phyloP scores from a whole-genome alignment of 1,140 invertebrate genomes.

The Orussus abietinus region DNA sequence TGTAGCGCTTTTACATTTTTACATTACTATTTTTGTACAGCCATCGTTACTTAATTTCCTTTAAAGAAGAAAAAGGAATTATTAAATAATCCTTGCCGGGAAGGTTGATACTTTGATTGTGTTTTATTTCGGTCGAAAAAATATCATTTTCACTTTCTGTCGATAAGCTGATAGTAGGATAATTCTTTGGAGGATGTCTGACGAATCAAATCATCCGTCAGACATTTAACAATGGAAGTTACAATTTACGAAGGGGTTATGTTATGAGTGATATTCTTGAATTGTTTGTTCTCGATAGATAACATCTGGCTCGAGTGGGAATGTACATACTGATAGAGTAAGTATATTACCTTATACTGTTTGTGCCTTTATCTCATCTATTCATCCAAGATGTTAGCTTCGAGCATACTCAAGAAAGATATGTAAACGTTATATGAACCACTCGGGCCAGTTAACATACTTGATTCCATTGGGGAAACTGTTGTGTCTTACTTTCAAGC shows the following conservation, averaged over 20 bases:
- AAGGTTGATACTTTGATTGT: no score
- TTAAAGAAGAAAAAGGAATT: no score
- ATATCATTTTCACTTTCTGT: no score
- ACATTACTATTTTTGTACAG: no score
- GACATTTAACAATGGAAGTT: slow-evolving; percentile 30
- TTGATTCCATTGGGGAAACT: slow-evolving; percentile 11
- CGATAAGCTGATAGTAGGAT: no score
- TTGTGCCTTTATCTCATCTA: slow-evolving; percentile 38
- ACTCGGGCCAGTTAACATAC: slow-evolving; percentile 35
- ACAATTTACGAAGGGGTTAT: slow-evolving; percentile 24
- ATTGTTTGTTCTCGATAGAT: slow-evolving; percentile 47
- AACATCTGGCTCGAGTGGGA: slow-evolving; percentile 47
- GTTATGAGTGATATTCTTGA: slow-evolving; percentile 39
- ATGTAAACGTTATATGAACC: slow-evolving; percentile 36
- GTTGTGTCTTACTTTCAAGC: slow-evolving; percentile 13
- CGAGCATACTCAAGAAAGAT: slow-evolving; percentile 15
- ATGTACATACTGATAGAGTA: slow-evolving; percentile 47
- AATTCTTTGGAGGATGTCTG: no score
- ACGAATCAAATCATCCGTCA: no score
- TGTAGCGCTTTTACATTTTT: no score
- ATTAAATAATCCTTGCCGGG: no score
- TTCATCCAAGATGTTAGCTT: slow-evolving; percentile 17
- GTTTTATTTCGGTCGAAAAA: no score
- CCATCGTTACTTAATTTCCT: no score
- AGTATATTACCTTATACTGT: slow-evolving; percentile 44